Evolutionary conservation across 2,113 vertebrate genomes (phyloP), one percentile per base, ranked within the genome.

Genomic region (Ctenodactylus gundi): DNA sequence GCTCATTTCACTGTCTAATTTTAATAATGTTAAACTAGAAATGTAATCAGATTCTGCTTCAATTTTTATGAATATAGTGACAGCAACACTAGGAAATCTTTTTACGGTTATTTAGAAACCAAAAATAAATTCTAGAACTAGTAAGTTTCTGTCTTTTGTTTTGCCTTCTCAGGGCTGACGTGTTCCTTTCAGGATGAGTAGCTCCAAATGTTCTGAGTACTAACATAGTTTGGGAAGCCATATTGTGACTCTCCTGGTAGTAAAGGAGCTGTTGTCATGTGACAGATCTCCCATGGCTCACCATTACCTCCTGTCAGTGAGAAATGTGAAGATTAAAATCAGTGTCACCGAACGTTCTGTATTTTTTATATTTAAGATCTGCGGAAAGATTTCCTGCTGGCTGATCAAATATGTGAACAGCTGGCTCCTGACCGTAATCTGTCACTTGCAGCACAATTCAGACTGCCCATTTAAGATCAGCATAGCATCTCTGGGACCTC

Each of bases 261-360:
- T 51, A 83, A 87, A 34, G 51, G 75, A 89, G 46, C 55, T 62
- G 31, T 53, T 49, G 77, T 94, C 31, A 27, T 94, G 94, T 96
- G 91, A 80, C 92, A 97, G 80, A 12, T 96, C 29, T 94, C 90
- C 88, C 89, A 23, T 92, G 88, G 93, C 81, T 95, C 95, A 51
- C 39, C 25, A 91, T 95, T 97, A 97, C 88, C 70, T 97, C 49
- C 53, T 97, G 92, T 95, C 95, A 97, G 39, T 93, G 83, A 97
- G 31, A 97, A 95, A 34, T 73, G 44, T 90, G 80, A 95, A 97
- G 88, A 97, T 93, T 94, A 96, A 97, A 98, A 97, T 83, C 57
- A 95, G 27, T 94, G 53, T 91, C 89, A 95, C 94, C 96, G 97
- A 97, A 97, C 80, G 85, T 87, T 29, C 31, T 95, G 46, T 94